Evolutionary conservation across 2,113 vertebrate species (phyloP), one percentile per base, ranked within the genome.

Genomic region (Clupea harengus): DNA sequence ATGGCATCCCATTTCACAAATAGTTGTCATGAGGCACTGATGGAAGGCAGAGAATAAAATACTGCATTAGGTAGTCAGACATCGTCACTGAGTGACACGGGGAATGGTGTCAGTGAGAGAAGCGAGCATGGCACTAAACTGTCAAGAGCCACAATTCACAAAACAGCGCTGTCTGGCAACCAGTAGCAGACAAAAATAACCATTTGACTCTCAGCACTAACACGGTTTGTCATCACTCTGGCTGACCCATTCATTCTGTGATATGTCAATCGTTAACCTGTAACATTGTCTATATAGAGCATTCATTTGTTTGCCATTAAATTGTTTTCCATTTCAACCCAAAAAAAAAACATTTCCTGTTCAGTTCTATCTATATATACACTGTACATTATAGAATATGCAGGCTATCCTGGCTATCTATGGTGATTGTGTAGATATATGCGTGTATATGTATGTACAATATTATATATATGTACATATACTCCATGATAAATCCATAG

Each of bases 91-190:
- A 78, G 72, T 78, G 72, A 78, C 72, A 78, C 28, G 11, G 15
- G 32, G 15, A 78, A 39, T 32, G 25, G 72, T 39, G 72, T 78
- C 72, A 78, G 8, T 39, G 72, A 32, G 72, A 39, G 72, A 78
- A 15, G 72, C 72, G 28, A 78, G 28, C 28, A 11, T 44, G 72
- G 72, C 28, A 78, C 72, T 78, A 39, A 78, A 78, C 72, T 78
- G 72, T 78, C 72, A 78, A 78, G 72, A 78, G 72, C 72, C 72
- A 39, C 72, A 78, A 78, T 78, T 78, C 72, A 78, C 72, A 39
- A 15, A 78, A 28, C 72, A 39, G 72, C 15, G 28, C 72, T 78
- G 25, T 39, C 28, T 78, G 72, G 72, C 72, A 44, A 78, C 10
- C 72, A 60, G 7, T 32, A 15, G 25, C 28, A 39, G 72, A 32